A percentile compares a stretch with the other conserved stretches of the same genome.
Conservation (phyloP, 2,113 vertebrate species). For the Dicerorhinus sumatrensis region DNA sequence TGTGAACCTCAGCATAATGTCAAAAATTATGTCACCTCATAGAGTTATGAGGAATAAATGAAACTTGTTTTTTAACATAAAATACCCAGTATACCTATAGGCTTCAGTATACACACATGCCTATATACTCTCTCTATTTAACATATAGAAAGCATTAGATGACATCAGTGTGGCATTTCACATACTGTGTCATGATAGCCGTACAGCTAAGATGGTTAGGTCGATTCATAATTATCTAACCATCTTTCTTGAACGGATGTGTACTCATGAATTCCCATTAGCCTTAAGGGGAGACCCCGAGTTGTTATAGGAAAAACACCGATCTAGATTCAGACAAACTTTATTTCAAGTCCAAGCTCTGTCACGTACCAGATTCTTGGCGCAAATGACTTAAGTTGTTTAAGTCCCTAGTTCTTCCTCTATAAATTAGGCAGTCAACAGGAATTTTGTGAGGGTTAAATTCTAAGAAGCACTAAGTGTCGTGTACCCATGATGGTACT, state of each 20-base stretch:
- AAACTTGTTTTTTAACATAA: not conserved
- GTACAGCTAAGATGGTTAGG: not conserved
- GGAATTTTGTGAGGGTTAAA: not conserved
- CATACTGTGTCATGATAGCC: not conserved
- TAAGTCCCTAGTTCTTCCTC: not conserved
- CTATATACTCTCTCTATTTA: not conserved
- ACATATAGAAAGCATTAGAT: not conserved
- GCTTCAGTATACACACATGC: not conserved
- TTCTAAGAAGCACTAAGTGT: not conserved
- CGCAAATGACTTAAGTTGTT: not conserved
- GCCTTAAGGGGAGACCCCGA: not conserved
- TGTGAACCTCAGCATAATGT: not conserved
- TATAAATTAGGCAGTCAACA: not conserved
- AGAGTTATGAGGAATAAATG: not conserved
- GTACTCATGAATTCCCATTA: not conserved
- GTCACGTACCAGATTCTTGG: not conserved
- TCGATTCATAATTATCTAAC: not conserved
- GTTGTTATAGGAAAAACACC: not conserved
- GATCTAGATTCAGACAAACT: not conserved
- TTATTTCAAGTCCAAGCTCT: not conserved
- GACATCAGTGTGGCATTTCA: not conserved
- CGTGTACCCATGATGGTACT: not conserved
- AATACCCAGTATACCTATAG: not conserved
- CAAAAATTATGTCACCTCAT: not conserved
- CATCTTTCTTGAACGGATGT: not conserved